Conservation (phyloP, 1,140 invertebrate genomes). For the Cydia splendana region DNA sequence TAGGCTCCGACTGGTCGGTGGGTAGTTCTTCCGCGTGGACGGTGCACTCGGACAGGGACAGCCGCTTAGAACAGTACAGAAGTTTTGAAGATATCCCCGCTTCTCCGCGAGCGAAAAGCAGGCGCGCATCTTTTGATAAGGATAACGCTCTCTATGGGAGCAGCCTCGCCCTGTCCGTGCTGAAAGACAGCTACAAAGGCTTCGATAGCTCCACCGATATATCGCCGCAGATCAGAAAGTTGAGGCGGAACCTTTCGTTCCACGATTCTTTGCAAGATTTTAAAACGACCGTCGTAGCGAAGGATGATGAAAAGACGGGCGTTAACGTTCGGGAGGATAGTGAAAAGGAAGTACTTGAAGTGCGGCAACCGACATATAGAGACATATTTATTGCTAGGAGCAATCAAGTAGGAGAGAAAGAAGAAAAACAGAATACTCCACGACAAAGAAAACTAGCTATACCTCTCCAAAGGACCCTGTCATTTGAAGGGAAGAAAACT, state of each 20-base stretch:
- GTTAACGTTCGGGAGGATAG: slow-evolving; percentile 32
- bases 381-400: slow-evolving; percentile 46
- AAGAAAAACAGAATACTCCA: slow-evolving; percentile 37
- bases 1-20: slow-evolving; percentile 54
- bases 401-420: slow-evolving; percentile 34
- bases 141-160: slow-evolving; percentile 48
- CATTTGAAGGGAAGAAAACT: slow-evolving; percentile 47
- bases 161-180: slow-evolving; percentile 51
- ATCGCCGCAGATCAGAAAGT: slow-evolving; percentile 61
- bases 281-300: slow-evolving; percentile 45
- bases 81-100: slow-evolving; percentile 72
- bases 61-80: slow-evolving; percentile 55
- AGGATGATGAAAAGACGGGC: slow-evolving; percentile 32
- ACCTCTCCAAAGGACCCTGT: slow-evolving; percentile 39
- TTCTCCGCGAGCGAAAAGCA: slow-evolving; percentile 69
- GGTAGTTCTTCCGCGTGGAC: slow-evolving; percentile 58
- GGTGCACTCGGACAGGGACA: slow-evolving; percentile 51
- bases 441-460: slow-evolving; percentile 57
- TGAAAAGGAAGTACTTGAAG: slow-evolving; percentile 37
- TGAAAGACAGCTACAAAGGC: slow-evolving; percentile 64
- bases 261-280: slow-evolving; percentile 52
- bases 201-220: slow-evolving; percentile 53
- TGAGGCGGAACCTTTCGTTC: slow-evolving; percentile 61
- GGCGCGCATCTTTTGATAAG: slow-evolving; percentile 63
- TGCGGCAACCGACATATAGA: slow-evolving; percentile 44